These are phyloP conservation scores for Eupithecia inturbata DNA, from an alignment of 2,888 invertebrate species.

Conservation along the genomic window DNA sequence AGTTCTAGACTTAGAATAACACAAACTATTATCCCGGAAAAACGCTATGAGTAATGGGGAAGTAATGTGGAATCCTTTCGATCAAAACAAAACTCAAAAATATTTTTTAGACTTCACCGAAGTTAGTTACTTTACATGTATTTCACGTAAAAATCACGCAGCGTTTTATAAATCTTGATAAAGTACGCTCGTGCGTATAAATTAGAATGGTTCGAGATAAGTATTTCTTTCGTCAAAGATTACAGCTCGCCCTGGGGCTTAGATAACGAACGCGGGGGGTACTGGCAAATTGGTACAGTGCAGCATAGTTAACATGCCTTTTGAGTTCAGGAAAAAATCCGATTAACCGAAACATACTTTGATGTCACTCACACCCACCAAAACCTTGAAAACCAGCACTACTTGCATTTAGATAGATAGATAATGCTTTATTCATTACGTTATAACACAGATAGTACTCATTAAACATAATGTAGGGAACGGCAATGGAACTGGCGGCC, in stretches of 20 bases:
- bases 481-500: too few relatives aligned
- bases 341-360: neutral
- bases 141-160: constrained; percentile 33
- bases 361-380: neutral
- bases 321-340: neutral
- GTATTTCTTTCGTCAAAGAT: constrained; percentile 72
- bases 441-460: too few relatives aligned
- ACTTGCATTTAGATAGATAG: too few relatives aligned
- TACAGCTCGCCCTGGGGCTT: constrained; percentile 67
- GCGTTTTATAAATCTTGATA: constrained; percentile 25
- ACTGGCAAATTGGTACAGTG: constrained; percentile 37
- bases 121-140: neutral
- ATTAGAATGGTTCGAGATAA: constrained; percentile 69
- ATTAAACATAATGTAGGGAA: too few relatives aligned
- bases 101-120: neutral
- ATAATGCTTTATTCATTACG: too few relatives aligned
- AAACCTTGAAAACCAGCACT: too few relatives aligned
- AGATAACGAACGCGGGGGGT: constrained; percentile 67
- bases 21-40: too few relatives aligned
- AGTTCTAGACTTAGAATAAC: too few relatives aligned
- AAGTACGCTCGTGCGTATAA: constrained; percentile 48
- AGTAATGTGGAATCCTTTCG: too few relatives aligned
- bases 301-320: neutral
- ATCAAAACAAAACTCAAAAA: neutral
- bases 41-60: neutral